Evolutionary conservation across 2,797 vertebrate genomes (phyloP), one percentile per base, ranked within the genome.

Genomic region (Limnodromus scolopaceus): DNA sequence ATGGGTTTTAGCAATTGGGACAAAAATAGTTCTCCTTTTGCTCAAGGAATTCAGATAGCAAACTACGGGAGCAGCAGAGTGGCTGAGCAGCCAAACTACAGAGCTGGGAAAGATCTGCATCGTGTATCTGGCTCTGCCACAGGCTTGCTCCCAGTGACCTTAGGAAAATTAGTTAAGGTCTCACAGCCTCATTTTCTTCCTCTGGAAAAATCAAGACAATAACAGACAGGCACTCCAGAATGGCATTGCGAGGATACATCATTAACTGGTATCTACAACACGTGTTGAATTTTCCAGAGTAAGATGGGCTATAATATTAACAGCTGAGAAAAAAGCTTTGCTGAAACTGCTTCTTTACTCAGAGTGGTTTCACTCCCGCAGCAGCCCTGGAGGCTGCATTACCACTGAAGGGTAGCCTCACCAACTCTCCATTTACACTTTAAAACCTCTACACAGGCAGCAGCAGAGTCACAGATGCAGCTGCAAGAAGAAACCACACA

Each of bases 401-500:
- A 93, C 94, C 97, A 93, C 98, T 90, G 87, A 84, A 96, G 97
- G 97, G 81, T 81, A 93, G 96, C 94, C 89, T 96, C 53, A 41
- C 95, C 84, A 91, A 49, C 93, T 97, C 96, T 97, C 96, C 92
- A 95, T 89, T 97, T 98, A 97, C 97, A 95, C 93, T 79, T 96
- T 96, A 94, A 94, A 96, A 94, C 94, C 88, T 94, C 64, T 64
- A 88, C 27, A 14, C 97, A 97, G 95, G 95, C 97, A 89, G 95
- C 96, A 91, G 82, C 81, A 60, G 77, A 97, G 95, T 92, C 96
- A 93, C 97, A 98, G 98, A 98, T 98, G 97, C 98, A 98, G 97
- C 98, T 98, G 98, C 95, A 97, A 97, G 98, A 75, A 97, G 97
- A 98, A 98, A 98, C 98, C 98, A 97, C 98, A 98, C 96, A 98